Base-by-base conservation (phyloP, 2,113 vertebrate species). In the Entomyzon cyanotis region DNA sequence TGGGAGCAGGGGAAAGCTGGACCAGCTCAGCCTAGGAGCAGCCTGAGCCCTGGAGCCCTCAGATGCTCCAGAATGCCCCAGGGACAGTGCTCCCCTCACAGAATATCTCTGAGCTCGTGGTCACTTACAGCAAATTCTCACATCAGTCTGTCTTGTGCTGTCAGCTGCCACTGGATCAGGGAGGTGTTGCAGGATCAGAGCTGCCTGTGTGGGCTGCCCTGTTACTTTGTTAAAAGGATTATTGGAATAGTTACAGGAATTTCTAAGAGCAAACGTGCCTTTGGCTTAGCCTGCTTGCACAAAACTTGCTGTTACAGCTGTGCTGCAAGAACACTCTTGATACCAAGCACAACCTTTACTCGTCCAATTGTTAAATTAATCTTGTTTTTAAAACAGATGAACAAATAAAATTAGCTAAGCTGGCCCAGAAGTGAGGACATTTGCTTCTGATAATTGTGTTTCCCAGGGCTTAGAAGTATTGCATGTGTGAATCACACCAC, bases 21-120 rank as follows among this genome's bases (percentile, higher is more conserved):
- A 37, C 2, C 15, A 22, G 18, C 39, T 74, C 55, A 82, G 18
- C 11, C 16, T 50, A 35, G 64, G 33, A 82, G 37, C 64, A 75
- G 22, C 17, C 10, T 8, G 56, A 65, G 44, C 21, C 35, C 23
- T 31, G 44, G 39, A 50, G 53, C 23, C 47, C 41, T 73, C 46
- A 60, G 4, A 35, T 27, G 24, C 79, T 74, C 20, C 0, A 0
- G 24, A 35, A 22, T 60, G 53, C 63, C 15, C 11, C 30, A 67
- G n/a, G n/a, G 20, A 7, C 31, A 21, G 47, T 0, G 0, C 46
- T 70, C 37, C 30, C 52, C 12, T 27, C 10, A 5, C 1, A 1
- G 9, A 2, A 11, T 15, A 9, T 78, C 28, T 19, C 30, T 35
- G 64, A 78, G 56, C 12, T 2, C n/a, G 55, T 49, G 50, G 19